Conservation (phyloP, 2,797 vertebrate genomes). For the Bradypodion pumilum region DNA sequence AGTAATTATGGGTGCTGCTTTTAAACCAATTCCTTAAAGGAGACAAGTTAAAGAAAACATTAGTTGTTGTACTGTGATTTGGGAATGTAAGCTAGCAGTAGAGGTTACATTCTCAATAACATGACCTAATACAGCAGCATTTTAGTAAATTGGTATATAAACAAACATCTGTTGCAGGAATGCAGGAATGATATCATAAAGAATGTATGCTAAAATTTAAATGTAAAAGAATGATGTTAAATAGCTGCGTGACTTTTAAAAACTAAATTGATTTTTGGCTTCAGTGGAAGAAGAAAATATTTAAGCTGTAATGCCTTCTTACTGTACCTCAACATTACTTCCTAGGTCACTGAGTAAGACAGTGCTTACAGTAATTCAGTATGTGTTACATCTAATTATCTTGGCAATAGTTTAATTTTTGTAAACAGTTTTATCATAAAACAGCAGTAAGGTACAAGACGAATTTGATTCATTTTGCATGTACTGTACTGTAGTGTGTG, state of each 20-base stretch:
- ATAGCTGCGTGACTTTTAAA: constrained; percentile 75
- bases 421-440: constrained; percentile 84
- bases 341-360: constrained; percentile 78
- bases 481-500: constrained; percentile 83
- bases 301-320: constrained; percentile 82
- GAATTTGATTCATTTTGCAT: constrained; percentile 84
- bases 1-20: constrained; percentile 22
- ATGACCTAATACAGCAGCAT: constrained; percentile 69
- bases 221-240: constrained; percentile 81
- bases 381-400: constrained; percentile 82
- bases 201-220: constrained; percentile 81
- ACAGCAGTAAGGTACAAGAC: constrained; percentile 80
- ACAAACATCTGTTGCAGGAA: constrained; percentile 81
- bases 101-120: constrained; percentile 68
- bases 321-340: constrained; percentile 78
- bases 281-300: constrained; percentile 76
- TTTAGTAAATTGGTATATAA: constrained; percentile 80
- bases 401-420: constrained; percentile 82
- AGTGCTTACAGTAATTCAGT: constrained; percentile 77
- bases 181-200: constrained; percentile 83
- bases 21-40: constrained; percentile 42
- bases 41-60: constrained; percentile 64
- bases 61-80: constrained; percentile 55
- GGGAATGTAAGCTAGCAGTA: constrained; percentile 59
- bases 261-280: constrained; percentile 78